Conservation (phyloP, 1,140 invertebrate species). For the Hyposmocoma kahamanoa region DNA sequence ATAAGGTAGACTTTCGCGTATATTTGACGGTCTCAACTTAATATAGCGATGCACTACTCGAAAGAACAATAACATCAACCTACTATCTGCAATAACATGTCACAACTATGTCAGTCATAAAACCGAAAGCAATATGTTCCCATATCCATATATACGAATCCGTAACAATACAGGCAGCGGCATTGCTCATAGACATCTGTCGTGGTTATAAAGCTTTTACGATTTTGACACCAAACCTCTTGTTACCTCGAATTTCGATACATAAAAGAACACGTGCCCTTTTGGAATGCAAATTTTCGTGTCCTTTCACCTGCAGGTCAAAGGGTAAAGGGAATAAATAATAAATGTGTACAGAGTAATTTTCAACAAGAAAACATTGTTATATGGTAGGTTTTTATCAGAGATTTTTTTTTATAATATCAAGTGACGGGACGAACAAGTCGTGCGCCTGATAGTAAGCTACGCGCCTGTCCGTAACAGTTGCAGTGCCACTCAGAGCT, state of each 20-base stretch:
- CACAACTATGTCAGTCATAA: not conserved
- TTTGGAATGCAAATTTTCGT: not conserved
- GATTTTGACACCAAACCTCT: not conserved
- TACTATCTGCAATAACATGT: not conserved
- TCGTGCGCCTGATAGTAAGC: no score
- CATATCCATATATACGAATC: no score
- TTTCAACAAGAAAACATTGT: not conserved
- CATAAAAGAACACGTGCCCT: not conserved
- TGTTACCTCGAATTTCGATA: not conserved
- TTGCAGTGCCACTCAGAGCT: no score
- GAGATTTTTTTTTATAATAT: no score
- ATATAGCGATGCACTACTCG: not conserved
- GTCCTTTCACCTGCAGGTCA: not conserved
- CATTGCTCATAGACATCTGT: conserved; percentile 19
- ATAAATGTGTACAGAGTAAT: not conserved
- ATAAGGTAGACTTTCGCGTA: not conserved
- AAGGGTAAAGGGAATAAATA: not conserved
- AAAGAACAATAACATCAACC: not conserved
- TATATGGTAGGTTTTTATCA: no score
- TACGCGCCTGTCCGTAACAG: no score
- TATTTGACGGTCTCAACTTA: not conserved
- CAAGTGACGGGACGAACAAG: no score
- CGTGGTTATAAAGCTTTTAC: conserved; percentile 16
- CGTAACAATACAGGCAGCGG: not conserved
- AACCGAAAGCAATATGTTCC: no score